Evolutionary conservation across 2,797 vertebrate genomes (phyloP).

Genomic region (Gymnothorax reevesii): DNA sequence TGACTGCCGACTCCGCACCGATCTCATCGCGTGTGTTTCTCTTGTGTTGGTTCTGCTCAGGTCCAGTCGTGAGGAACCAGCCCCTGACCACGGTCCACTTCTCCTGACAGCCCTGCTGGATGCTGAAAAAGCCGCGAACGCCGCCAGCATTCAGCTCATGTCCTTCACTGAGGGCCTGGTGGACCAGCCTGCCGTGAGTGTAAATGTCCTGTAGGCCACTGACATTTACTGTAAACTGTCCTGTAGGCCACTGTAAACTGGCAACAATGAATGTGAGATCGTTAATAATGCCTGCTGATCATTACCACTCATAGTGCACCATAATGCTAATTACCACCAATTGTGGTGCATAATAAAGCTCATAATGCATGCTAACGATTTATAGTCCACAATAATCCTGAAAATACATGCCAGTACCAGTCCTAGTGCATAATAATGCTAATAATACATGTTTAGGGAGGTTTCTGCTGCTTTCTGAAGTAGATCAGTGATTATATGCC

Average conservation of each 20-base stretch:
- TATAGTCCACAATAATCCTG: too few relatives aligned
- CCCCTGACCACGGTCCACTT: constrained; percentile 38
- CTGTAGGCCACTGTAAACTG: background rate
- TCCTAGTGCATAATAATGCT: too few relatives aligned
- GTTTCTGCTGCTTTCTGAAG: background rate
- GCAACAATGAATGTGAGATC: too few relatives aligned
- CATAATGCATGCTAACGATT: background rate
- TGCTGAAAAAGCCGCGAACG: constrained; percentile 68
- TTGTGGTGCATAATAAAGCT: background rate
- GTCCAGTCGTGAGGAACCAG: constrained; percentile 46
- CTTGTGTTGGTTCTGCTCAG: constrained; percentile 37
- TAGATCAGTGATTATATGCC: background rate
- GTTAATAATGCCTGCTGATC: too few relatives aligned
- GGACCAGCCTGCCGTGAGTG: constrained; percentile 65
- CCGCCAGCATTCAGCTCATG: constrained; percentile 73
- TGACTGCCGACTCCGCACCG: background rate
- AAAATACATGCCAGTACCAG: too few relatives aligned
- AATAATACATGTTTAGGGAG: too few relatives aligned
- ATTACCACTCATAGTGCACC: background rate
- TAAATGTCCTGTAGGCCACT: background rate
- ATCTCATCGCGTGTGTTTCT: background rate
- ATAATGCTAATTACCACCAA: background rate
- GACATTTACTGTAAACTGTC: too few relatives aligned
- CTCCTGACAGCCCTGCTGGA: constrained; percentile 69
- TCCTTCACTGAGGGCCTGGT: constrained; percentile 73